Evolutionary conservation across 1,140 invertebrate species (phyloP), one percentile per base, ranked within the genome.

Genomic region (Apolygus lucorum): DNA sequence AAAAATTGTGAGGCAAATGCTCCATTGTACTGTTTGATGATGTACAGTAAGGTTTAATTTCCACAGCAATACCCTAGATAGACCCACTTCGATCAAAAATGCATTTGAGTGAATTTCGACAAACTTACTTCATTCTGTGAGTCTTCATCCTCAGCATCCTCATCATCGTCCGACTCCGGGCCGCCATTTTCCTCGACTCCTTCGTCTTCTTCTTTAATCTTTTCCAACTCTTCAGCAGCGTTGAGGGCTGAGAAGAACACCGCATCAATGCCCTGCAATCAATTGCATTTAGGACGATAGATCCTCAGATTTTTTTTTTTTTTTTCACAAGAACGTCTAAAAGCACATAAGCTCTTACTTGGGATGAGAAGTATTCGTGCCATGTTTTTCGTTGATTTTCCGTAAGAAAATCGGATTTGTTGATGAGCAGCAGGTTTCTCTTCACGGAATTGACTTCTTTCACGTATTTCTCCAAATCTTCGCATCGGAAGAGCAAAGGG

Each of bases 381-480:
- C 97, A 99, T 27, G 78, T 78, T 75, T 88, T 77, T 70, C 96
- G 83, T 77, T 98, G 95, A 73, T 86, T 78, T 59, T 85, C 80
- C 0, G 87, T 94, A 1, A 99, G 82, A 74, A 94, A 90, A 79
- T 99, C 98, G n/a, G 96, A 90, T 79, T 99, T 99, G 79, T 99
- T 99, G 2, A 99, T 79, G 14, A 99, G 80, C 25, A 99, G 82
- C 71, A 98, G 79, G 79, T 90, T 94, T 21, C 84, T 78, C 79
- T 99, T 95, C 69, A 84, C 79, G 62, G 82, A 73, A 77, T 89
- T 82, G 13, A 95, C 83, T 84, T 98, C 94, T 74, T 87, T 86
- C 0, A 97, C 93, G 82, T 99, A 99, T 13, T 80, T 82, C 75
- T 97, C 95, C n/a, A 99, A 81, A 81, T 99, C 98, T 76, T 88